These are phyloP conservation scores for Lepeophtheirus nordmannii DNA, from an alignment of 2,888 invertebrate genomes.

Conservation along the genomic window DNA sequence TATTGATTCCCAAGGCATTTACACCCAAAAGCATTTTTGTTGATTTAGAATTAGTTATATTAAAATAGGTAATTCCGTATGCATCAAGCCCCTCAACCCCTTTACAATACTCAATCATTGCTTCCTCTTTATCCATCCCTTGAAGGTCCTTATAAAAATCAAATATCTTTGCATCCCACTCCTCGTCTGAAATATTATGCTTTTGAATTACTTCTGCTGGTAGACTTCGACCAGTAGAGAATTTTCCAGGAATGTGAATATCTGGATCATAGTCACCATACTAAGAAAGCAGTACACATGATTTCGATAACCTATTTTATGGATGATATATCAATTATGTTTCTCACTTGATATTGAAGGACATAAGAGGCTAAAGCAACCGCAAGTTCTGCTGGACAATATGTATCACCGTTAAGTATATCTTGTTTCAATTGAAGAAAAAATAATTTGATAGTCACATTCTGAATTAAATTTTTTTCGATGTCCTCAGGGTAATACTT, in stretches of 20 bases:
- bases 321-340: background rate
- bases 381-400: background rate
- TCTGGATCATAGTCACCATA: slow-evolving; percentile 14
- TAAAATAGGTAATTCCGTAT: slow-evolving; percentile 18
- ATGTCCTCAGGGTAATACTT: background rate
- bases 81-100: slow-evolving; percentile 6
- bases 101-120: slow-evolving; percentile 20
- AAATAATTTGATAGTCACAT: background rate
- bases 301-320: no score
- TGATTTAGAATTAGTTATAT: background rate
- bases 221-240: background rate
- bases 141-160: slow-evolving; percentile 3
- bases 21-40: slow-evolving; percentile 19
- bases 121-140: slow-evolving; percentile 9
- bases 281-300: background rate
- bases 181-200: slow-evolving; percentile 1
- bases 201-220: slow-evolving; percentile 6
- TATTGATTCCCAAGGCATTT: slow-evolving; percentile 17
- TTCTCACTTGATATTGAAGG: background rate
- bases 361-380: background rate
- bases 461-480: background rate
- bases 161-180: slow-evolving; percentile 10
- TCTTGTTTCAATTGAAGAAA: background rate
- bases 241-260: background rate
- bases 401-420: background rate